Base-by-base conservation (phyloP, 1,140 invertebrate species). In the Cyphomyrmex costatus region DNA sequence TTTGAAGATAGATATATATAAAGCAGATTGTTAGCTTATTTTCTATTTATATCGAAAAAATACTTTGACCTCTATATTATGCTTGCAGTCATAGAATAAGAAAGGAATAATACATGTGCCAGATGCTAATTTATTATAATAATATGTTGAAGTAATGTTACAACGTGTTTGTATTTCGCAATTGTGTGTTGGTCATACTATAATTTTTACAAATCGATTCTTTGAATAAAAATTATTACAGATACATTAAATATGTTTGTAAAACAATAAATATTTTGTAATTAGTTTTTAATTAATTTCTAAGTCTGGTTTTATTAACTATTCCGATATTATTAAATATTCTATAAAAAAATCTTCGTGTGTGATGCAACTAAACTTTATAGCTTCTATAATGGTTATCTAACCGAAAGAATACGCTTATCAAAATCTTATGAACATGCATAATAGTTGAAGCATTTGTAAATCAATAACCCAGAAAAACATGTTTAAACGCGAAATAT, bases 401-500 rank as follows among this genome's bases (percentile, higher is more conserved):
- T 73, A 6, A 58, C 36, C 1, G 8, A 21, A 12, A 4, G 46
- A 49, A 33, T 14, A 2, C 19, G 8, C 42, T 83, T 74, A 83
- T 83, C 68, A 27, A 10, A 36, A 70, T 46, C 14, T 33, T 60
- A 46, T 30, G 24, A 49, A 16, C n/a, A 19, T 60, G n/a, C 21
- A 3, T 70, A 58, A 82, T 14, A 56, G 56, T 1, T 42, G 19
- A 53, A 19, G 42, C 3, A 58, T 71, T 27, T 19, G 24, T 46
- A 56, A 82, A 46, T 7, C 19, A 24, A 73, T 83, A 83, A 60
- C 36, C 4, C 4, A 74, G 53, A 49, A 49, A 60, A 83, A 83
- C 14, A 73, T 21, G 19, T 83, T 80, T 7, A 63, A 49, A 49
- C 8, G 46, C 3, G 3, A 49, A 53, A 0, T 53, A 19, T 53